Conservation (phyloP, 2,797 vertebrate genomes). For the Lepidocolaptes lacrymiger region DNA sequence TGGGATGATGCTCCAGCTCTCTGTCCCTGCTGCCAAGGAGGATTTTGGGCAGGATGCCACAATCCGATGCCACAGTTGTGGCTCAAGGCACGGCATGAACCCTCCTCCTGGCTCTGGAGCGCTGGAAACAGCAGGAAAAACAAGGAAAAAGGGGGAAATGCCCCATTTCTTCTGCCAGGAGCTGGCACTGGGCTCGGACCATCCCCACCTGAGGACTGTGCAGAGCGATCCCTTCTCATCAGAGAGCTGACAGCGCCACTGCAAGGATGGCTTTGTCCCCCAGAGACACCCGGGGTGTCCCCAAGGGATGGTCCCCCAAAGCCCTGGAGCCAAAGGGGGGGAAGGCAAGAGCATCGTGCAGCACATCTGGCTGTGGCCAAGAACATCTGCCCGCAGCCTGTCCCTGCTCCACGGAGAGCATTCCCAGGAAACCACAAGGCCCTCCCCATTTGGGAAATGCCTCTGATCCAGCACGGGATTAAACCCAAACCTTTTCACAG, state of each 20-base stretch:
- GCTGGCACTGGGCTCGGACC: not conserved
- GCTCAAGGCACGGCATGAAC: not conserved
- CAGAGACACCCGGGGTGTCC: not conserved
- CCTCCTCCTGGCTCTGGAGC: not conserved
- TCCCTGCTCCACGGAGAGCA: not conserved
- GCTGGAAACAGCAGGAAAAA: not conserved
- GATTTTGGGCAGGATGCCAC: not conserved
- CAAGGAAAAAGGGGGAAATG: not conserved
- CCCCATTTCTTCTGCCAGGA: not conserved
- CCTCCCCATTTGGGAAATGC: not conserved
- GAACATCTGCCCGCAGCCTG: not conserved
- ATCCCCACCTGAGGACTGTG: not conserved
- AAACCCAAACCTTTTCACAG: not conserved
- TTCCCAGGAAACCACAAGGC: not conserved
- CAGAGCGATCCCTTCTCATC: not conserved
- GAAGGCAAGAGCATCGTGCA: not conserved
- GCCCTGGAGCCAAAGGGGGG: accelerated
- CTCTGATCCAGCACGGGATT: not conserved
- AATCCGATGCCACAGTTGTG: accelerated
- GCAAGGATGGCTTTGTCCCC: not conserved
- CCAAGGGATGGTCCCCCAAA: not conserved
- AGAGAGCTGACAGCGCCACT: not conserved
- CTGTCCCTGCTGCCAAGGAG: accelerated
- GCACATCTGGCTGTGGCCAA: not conserved
- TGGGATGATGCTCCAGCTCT: not conserved